Evolutionary conservation across 2,113 vertebrate genomes (phyloP), one percentile per base, ranked within the genome.

Genomic region (Laticauda colubrina): DNA sequence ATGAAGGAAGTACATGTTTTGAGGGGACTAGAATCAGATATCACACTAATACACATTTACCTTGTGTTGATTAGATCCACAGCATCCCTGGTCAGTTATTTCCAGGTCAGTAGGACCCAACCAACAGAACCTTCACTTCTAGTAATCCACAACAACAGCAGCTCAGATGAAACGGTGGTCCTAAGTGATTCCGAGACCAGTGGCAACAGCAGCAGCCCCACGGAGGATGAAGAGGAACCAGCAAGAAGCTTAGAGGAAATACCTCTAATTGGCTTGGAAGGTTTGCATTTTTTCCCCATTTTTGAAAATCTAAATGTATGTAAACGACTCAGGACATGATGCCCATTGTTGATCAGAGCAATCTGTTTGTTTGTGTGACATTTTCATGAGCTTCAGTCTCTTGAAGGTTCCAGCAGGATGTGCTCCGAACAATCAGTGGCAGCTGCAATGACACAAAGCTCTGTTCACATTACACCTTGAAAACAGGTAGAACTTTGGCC

Each of bases 81-180:
- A 94, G 34, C 95, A 87, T 93, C 97, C 0, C 26, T 98, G 90
- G 97, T 97, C 91, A 97, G 96, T 94, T 98, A 98, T 90, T 98
- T 98, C 94, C 98, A 98, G 92, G 92, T 98, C 11, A 97, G 97
- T 89, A 97, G 98, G 89, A 97, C 97, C 48, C 98, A 98, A 59
- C 2, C 91, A 34, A 4, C 85, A 8, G 56, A 85, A 54, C 0
- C 15, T 5, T 95, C 96, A 0, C 94, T 1, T 3, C 96, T 59
- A 0, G 88, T 97, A 3, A 94, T 95, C n/a, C 93, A 88, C 26
- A 95, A 93, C 24, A 93, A 97, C 2, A 97, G 97, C 0, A 96
- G 61, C 57, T 97, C 98, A 0, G 98, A 97, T 0, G 98, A 97
- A 87, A 94, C 96, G 11, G 89, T 97, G 0, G 97, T 97, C 90